These are phyloP conservation scores for Cygnus atratus DNA, from an alignment of 2,113 vertebrate species.

Conservation along the genomic window DNA sequence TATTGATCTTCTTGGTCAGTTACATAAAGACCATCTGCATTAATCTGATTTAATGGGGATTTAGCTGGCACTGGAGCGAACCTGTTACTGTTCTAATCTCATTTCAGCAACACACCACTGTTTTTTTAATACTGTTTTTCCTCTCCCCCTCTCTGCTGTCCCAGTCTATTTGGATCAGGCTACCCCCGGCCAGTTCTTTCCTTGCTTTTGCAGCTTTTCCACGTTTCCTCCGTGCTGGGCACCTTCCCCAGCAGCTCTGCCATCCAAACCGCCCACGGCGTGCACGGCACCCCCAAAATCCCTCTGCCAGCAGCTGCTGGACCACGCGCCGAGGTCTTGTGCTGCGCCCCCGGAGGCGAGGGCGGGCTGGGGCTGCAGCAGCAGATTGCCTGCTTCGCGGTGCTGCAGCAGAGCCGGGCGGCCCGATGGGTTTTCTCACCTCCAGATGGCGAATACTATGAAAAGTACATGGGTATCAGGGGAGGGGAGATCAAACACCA, in stretches of 20 bases:
- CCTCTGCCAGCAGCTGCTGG: neutral
- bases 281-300: neutral
- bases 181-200: neutral
- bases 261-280: neutral
- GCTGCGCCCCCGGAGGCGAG: neutral
- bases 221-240: neutral
- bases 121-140: slow-evolving; percentile 38
- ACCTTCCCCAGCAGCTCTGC: neutral
- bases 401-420: neutral
- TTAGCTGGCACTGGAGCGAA: slow-evolving; percentile 63
- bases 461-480: neutral
- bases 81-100: slow-evolving; percentile 67
- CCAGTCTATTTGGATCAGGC: slow-evolving; percentile 15
- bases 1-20: slow-evolving; percentile 76
- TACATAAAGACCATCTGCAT: slow-evolving; percentile 74
- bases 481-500: slow-evolving; percentile 20
- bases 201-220: neutral
- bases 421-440: slow-evolving; percentile 19
- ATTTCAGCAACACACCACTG: slow-evolving; percentile 49
- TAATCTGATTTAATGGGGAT: slow-evolving; percentile 75
- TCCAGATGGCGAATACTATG: slow-evolving; percentile 40
- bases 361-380: neutral
- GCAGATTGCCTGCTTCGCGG: neutral
- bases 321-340: rapidly evolving
- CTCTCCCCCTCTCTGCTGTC: neutral